Base-by-base conservation (phyloP, 2,888 invertebrate genomes). In the Drosophila picticornis region DNA sequence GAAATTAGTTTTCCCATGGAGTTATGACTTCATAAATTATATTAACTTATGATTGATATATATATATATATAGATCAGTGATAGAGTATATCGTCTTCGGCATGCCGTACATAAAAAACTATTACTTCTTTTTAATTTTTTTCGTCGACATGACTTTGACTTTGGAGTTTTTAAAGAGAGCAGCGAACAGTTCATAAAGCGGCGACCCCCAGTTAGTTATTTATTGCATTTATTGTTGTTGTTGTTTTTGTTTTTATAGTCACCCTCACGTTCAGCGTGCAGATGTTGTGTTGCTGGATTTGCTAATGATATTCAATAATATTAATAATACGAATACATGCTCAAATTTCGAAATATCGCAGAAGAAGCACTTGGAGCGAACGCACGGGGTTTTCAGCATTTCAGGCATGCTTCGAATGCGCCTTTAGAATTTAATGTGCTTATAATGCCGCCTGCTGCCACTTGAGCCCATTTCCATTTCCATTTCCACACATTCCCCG, bases 391-490 rank as follows among this genome's bases (percentile, higher is more conserved):
- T 40, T 57, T 57, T 84, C 76, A 76, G 60, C 74, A 89, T 87
- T 90, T 83, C 67, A 79, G 79, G 61, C 88, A 87, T 90, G 89
- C 90, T 70, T 83, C 75, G 84, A 72, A 61, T 80, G 90, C 71
- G 84, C 81, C 90, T 88, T 88, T 76, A 78, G 86, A 90, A 89
- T 89, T 90, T 89, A 90, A 88, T 90, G 87, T 88, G 87, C 91
- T 88, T 88, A 87, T 90, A 88, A 88, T 90, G 90, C 87, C 90
- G 87, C 90, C 90, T 84, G 87, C 87, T 90, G 89, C 72, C 84
- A 89, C 90, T 89, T 78, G 62, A 78, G 76, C 81, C 65, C 77
- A 75, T 62, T 63, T 63, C 59, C 77, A 75, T 62, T 63, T 63
- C 59, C 59, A 46, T 13, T 34, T 57, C 34, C 38, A 31, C 29